Evolutionary conservation across 2,888 invertebrate species (phyloP).

Genomic region (Boloria selene): DNA sequence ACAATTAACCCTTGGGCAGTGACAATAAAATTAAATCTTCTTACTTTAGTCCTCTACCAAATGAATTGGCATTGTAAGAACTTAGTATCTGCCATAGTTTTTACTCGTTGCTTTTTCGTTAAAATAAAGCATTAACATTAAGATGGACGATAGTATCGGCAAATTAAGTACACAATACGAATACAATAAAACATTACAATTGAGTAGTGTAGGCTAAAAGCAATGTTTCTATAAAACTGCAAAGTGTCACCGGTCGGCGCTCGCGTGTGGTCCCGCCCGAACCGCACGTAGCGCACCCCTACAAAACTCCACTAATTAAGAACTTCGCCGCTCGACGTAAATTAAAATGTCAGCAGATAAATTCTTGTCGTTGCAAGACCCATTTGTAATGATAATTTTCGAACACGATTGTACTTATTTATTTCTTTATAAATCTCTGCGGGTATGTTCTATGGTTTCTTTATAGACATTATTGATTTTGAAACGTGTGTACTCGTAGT

Average conservation of each 20-base stretch:
- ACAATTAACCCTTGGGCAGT: no score
- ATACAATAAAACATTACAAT: constrained; percentile 17
- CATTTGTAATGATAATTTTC: constrained; percentile 43
- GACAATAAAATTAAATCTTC: no score
- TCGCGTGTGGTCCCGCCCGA: constrained; percentile 33
- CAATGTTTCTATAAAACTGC: constrained; percentile 24
- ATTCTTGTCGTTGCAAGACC: constrained; percentile 51
- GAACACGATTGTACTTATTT: constrained; percentile 35
- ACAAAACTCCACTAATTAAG: constrained; percentile 62
- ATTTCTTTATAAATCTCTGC: constrained; percentile 33
- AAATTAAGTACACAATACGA: constrained; percentile 17
- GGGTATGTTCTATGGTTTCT: constrained; percentile 16
- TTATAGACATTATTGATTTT: no score
- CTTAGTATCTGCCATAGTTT: no score
- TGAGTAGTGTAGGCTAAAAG: constrained; percentile 28
- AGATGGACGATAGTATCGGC: neutral
- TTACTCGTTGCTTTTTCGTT: neutral
- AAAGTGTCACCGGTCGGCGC: constrained; percentile 28
- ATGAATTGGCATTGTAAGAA: no score
- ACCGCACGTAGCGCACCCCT: constrained; percentile 28
- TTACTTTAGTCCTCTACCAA: no score
- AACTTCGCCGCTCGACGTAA: constrained; percentile 60
- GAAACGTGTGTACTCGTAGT: no score
- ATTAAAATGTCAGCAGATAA: constrained; percentile 58
- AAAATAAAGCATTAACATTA: neutral